A percentile compares a stretch with the other conserved stretches of the same genome.
Evolutionary conservation across 2,888 invertebrate species (phyloP).

Genomic region (Phyllotreta cruciferae): DNA sequence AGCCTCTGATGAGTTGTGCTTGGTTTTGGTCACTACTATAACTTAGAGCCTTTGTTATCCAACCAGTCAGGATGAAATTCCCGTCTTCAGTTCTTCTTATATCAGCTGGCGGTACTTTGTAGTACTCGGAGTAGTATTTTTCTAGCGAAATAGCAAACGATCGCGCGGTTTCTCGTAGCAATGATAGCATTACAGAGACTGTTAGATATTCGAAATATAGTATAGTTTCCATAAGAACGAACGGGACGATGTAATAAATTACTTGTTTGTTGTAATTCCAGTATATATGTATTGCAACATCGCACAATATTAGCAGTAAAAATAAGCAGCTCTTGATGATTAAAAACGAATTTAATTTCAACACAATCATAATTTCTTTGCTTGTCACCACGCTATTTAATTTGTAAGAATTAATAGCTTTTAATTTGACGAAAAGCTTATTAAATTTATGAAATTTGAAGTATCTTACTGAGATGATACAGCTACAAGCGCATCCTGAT

Average conservation of each 20-base stretch:
- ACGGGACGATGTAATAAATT: slow-evolving; percentile 5
- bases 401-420: background rate
- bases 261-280: background rate
- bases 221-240: slow-evolving; percentile 21
- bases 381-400: background rate
- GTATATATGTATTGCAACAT: too few relatives aligned
- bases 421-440: slow-evolving; percentile 14
- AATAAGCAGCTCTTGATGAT: too few relatives aligned
- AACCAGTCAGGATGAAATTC: slow-evolving; percentile 33
- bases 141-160: slow-evolving; percentile 11
- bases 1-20: slow-evolving; percentile 11
- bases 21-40: slow-evolving; percentile 22
- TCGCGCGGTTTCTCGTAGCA: slow-evolving; percentile 13
- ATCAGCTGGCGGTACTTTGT: slow-evolving; percentile 33
- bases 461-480: slow-evolving; percentile 18
- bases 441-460: slow-evolving; percentile 23
- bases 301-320: too few relatives aligned
- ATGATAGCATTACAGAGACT: slow-evolving; percentile 13
- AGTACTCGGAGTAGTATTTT: slow-evolving; percentile 27
- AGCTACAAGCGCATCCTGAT: slow-evolving; percentile 14
- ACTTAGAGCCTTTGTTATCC: slow-evolving; percentile 28
- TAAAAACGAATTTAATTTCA: slow-evolving; percentile 5
- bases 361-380: slow-evolving; percentile 2
- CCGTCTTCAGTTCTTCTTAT: slow-evolving; percentile 29
- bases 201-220: slow-evolving; percentile 27